These are phyloP conservation scores for Xyrauchen texanus DNA, from an alignment of 2,113 vertebrate species.

Conservation along the genomic window DNA sequence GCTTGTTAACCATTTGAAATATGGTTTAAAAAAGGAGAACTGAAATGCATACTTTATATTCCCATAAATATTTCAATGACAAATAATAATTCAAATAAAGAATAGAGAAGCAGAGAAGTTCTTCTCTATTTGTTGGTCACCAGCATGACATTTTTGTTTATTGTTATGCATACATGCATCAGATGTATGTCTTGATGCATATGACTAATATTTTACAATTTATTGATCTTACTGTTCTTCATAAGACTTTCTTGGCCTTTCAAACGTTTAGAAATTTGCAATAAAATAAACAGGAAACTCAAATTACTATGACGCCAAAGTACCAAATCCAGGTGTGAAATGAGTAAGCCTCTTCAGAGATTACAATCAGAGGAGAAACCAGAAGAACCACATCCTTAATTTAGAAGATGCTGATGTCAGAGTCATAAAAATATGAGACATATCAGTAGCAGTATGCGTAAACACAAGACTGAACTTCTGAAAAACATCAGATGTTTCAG, in stretches of 20 bases:
- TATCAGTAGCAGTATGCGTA: neutral
- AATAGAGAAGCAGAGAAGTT: too few species aligned
- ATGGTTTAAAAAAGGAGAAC: too few species aligned
- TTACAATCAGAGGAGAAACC: constrained; percentile 58
- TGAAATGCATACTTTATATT: too few species aligned
- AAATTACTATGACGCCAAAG: constrained; percentile 59
- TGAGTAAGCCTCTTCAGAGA: constrained; percentile 64
- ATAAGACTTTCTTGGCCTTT: neutral
- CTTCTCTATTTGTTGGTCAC: neutral
- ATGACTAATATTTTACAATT: neutral
- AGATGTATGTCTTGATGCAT: neutral
- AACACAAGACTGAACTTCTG: neutral
- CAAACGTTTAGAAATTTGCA: neutral
- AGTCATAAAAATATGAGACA: constrained; percentile 26
- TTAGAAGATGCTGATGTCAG: constrained; percentile 35
- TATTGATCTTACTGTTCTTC: neutral
- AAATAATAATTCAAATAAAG: too few species aligned
- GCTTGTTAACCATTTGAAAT: too few species aligned
- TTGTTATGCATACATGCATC: neutral
- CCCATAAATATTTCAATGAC: too few species aligned
- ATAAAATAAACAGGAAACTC: constrained; percentile 57
- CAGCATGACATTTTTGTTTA: neutral
- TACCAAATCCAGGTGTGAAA: constrained; percentile 55
- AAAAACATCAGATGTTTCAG: neutral
- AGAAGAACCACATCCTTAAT: constrained; percentile 53